Evolutionary conservation across 1,140 invertebrate genomes (phyloP).

Genomic region (Cyclargus thomasi): DNA sequence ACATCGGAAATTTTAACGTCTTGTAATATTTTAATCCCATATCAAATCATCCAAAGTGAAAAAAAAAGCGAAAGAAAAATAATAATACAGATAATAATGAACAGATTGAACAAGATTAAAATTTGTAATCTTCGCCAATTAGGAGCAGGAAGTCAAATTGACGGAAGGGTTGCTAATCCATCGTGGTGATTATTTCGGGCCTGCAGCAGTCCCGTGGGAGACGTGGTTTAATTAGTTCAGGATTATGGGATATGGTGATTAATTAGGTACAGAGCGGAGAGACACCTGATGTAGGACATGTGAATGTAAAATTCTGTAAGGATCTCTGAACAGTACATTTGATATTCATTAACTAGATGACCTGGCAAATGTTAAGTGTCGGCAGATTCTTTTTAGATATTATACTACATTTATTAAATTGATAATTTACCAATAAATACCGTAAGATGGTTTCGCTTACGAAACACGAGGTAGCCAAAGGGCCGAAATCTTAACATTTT

Average conservation of each 20-base stretch:
- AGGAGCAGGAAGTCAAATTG: conserved; percentile 24
- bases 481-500: too few relatives aligned
- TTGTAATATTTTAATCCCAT: too few relatives aligned
- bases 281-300: conserved; percentile 25
- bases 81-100: neutral
- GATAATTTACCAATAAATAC: too few relatives aligned
- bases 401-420: too few relatives aligned
- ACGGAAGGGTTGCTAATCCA: conserved; percentile 9
- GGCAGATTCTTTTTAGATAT: too few relatives aligned
- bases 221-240: conserved; percentile 38
- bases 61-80: neutral
- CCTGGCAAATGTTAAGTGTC: too few relatives aligned
- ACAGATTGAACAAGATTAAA: neutral
- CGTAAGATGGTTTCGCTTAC: too few relatives aligned
- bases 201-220: conserved; percentile 27
- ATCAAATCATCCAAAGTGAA: neutral
- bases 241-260: conserved; percentile 31
- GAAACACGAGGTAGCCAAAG: too few relatives aligned
- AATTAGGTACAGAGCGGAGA: conserved; percentile 24
- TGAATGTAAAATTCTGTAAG: neutral
- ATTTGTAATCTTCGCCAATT: neutral
- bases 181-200: conserved; percentile 36
- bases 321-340: too few relatives aligned
- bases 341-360: too few relatives aligned
- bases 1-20: too few relatives aligned